Conservation (phyloP, 2,888 invertebrate genomes). For the Polia nebulosa region DNA sequence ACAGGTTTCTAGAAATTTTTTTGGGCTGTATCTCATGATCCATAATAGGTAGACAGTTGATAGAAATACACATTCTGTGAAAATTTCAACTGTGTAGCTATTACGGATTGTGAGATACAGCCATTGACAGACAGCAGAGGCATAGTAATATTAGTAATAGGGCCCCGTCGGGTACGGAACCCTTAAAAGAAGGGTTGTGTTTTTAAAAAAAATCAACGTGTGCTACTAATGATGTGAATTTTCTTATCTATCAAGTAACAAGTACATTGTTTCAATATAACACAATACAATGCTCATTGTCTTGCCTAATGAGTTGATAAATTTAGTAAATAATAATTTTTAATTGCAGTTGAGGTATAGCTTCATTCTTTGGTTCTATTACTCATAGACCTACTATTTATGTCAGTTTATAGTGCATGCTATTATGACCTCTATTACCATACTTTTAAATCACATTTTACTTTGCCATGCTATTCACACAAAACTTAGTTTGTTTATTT, state of each 20-base stretch:
- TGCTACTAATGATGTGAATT: background rate
- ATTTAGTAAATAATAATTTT: constrained; percentile 53
- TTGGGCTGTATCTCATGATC: too few relatives aligned
- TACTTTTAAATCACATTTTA: too few relatives aligned
- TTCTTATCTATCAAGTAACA: constrained; percentile 42
- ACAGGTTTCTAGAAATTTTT: too few relatives aligned
- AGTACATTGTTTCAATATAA: constrained; percentile 33
- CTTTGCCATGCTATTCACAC: background rate
- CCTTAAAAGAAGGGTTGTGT: too few relatives aligned
- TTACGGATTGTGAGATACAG: too few relatives aligned
- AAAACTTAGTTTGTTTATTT: constrained; percentile 3
- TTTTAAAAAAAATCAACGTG: constrained; percentile 1
- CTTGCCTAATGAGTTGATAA: constrained; percentile 61
- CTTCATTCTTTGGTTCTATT: constrained; percentile 34
- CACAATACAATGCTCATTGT: constrained; percentile 60
- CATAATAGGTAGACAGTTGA: too few relatives aligned
- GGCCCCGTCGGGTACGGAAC: too few relatives aligned
- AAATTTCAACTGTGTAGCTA: too few relatives aligned
- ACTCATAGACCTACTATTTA: constrained; percentile 28
- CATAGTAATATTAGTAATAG: too few relatives aligned
- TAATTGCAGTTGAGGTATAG: constrained; percentile 40
- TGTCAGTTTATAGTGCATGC: background rate
- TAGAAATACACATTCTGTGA: too few relatives aligned
- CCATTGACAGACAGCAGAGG: too few relatives aligned
- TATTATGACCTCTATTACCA: too few relatives aligned